Conservation (phyloP, 2,113 vertebrate species). For the Carettochelys insculpta region DNA sequence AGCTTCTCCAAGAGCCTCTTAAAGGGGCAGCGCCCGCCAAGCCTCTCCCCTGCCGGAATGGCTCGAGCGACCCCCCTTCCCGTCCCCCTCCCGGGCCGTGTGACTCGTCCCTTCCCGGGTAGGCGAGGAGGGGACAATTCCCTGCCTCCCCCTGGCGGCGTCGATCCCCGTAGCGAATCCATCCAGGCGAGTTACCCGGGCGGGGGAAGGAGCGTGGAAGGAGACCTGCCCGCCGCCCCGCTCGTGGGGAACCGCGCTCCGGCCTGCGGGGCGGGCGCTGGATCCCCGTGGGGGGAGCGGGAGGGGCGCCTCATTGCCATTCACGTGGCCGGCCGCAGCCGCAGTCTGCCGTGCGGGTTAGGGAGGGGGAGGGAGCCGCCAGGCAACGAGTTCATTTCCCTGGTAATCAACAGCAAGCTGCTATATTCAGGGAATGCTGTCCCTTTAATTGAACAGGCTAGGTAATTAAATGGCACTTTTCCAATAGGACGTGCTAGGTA, state of each 20-base stretch:
- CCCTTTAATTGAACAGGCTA: conserved; percentile 99
- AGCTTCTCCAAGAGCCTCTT: conserved; percentile 80
- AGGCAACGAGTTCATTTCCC: conserved; percentile 88
- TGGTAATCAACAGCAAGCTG: conserved; percentile 90
- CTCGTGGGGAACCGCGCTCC: not conserved
- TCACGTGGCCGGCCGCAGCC: conserved; percentile 63
- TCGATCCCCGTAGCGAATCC: not conserved
- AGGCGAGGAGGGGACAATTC: not conserved
- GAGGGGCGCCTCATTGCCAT: not conserved
- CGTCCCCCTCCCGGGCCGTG: not conserved
- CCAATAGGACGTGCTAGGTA: conserved; percentile 99
- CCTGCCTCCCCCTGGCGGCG: not conserved
- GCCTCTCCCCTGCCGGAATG: not conserved
- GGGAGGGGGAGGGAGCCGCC: conserved; percentile 56
- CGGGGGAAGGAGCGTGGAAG: not conserved
- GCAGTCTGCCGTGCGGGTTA: conserved; percentile 33
- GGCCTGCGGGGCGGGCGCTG: not conserved
- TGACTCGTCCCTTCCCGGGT: not conserved
- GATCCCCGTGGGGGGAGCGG: not conserved
- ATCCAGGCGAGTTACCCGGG: not conserved
- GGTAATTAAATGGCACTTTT: conserved; percentile 99
- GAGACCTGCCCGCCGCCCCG: not conserved
- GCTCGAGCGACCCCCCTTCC: not conserved
- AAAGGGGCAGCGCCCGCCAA: conserved; percentile 80
- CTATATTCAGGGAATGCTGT: conserved; percentile 90